Evolutionary conservation across 2,797 vertebrate genomes (phyloP), one percentile per base, ranked within the genome.

Genomic region (Enteromius treurensis): DNA sequence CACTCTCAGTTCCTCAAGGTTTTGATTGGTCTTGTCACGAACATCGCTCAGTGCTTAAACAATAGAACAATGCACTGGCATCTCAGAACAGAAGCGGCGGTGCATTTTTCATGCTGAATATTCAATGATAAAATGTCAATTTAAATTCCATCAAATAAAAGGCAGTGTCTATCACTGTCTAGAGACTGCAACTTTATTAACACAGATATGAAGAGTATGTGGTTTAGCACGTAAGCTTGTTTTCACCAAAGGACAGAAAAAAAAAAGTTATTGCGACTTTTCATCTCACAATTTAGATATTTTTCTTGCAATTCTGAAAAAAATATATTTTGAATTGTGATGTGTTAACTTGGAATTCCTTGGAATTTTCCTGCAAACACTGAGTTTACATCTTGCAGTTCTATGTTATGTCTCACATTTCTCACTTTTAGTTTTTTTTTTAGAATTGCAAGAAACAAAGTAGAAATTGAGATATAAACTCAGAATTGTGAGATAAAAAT

Each of bases 31-130:
- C 74, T 70, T 69, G 37, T 83, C 77, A 47, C 26, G 9, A 29
- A 34, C 86, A 81, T 78, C 47, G 71, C 62, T 64, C 53, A 49
- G 82, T 71, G 70, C 73, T 80, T 81, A 15, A 60, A 62, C 79
- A 77, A 75, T 76, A 68, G n/a, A 75, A 73, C 70, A 40, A 37
- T 9, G 40, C 42, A 1, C 29, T 6, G 0, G 53, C 34, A 32
- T 84, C 15, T 32, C 70, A 5, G 32, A 42, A 21, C 9, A 81
- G 83, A 40, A 40, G 78, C 58, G 58, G 80, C 51, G 23, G 26
- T 9, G 75, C 73, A 76, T 71, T 86, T 58, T 68, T 76, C 53
- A 40, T 76, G 67, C 80, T 79, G 75, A 84, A 83, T 86, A 84
- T 87, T 85, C 78, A 84, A 81, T 32, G 29, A 85, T 32, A 51